Evolutionary conservation across 2,113 vertebrate species (phyloP).

Genomic region (Phocoena phocoena): DNA sequence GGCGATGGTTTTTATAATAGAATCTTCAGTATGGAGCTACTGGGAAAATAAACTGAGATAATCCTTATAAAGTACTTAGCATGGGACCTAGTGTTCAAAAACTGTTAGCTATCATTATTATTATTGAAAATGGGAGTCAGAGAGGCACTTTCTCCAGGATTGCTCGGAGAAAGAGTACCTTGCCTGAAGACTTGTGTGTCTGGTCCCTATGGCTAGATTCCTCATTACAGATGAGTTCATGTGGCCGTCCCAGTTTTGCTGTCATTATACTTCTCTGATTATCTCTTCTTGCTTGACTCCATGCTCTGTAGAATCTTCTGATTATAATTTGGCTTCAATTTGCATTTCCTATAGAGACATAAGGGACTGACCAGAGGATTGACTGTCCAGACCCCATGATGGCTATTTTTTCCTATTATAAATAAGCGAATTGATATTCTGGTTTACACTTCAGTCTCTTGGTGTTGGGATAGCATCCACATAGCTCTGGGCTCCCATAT

Average conservation of each 20-base stretch:
- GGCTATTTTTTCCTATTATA: not conserved
- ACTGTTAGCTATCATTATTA: not conserved
- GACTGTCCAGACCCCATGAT: not conserved
- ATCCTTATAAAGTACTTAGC: not conserved
- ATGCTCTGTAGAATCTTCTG: not conserved
- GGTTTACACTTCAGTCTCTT: not conserved
- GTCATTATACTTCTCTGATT: not conserved
- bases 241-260: not conserved
- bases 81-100: not conserved
- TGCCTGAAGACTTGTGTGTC: not conserved
- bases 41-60: constrained; percentile 3
- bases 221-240: not conserved
- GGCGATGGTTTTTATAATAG: not conserved
- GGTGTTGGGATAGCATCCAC: not conserved
- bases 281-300: not conserved
- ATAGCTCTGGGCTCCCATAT: not conserved
- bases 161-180: not conserved
- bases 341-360: not conserved
- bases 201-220: not conserved
- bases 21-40: not conserved
- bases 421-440: not conserved
- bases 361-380: not conserved
- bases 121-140: not conserved
- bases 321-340: not conserved
- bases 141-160: not conserved